phyloP scores from a whole-genome alignment of 2,888 invertebrate genomes.

The Euplexia lucipara region DNA sequence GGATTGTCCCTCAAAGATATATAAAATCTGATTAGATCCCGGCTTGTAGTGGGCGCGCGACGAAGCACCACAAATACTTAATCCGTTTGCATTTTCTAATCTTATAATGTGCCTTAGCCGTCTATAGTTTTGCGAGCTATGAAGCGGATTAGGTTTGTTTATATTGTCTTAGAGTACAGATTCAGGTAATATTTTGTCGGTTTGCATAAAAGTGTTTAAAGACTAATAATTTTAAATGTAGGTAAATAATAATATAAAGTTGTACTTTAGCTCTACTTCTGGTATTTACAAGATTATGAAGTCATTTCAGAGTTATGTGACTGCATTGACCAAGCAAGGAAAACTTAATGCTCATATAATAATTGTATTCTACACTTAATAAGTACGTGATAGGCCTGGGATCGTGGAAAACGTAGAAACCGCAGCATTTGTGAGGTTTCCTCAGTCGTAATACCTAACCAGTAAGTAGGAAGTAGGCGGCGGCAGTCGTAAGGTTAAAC shows the following conservation, averaged over 20 bases:
- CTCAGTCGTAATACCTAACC: conserved; percentile 85
- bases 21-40: conserved; percentile 81
- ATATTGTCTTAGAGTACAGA: conserved; percentile 20
- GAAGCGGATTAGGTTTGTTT: conserved; percentile 32
- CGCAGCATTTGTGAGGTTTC: conserved; percentile 88
- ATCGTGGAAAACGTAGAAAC: conserved; percentile 84
- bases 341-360: conserved; percentile 37
- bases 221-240: neutral
- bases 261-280: neutral
- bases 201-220: neutral
- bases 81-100: conserved; percentile 89
- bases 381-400: conserved; percentile 56
- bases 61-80: conserved; percentile 88
- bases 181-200: neutral
- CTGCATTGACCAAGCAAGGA: conserved; percentile 23
- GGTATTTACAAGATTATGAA: neutral
- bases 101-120: conserved; percentile 89
- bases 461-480: conserved; percentile 86
- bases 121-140: conserved; percentile 43
- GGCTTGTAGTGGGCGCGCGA: conserved; percentile 76
- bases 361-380: conserved; percentile 35
- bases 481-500: conserved; percentile 90
- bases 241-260: too few species aligned
- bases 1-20: conserved; percentile 65
- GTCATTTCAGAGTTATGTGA: conserved; percentile 10